Evolutionary conservation across 2,113 vertebrate genomes (phyloP).

Genomic region (Pseudopodoces humilis): DNA sequence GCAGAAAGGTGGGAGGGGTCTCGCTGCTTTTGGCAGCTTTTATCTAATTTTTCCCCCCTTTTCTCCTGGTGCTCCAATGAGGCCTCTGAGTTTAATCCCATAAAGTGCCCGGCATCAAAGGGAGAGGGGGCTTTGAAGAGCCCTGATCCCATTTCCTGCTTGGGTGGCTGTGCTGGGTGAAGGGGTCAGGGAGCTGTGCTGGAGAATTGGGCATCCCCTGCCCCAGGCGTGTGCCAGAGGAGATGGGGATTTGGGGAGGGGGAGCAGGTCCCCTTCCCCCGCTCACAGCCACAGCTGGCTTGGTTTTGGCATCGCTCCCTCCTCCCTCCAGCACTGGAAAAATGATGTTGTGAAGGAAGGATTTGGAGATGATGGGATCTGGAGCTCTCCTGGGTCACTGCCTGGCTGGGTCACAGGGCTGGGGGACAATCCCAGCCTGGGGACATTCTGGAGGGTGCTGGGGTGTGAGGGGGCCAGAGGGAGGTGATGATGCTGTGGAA

Average conservation of each 20-base stretch:
- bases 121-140: constrained; percentile 4
- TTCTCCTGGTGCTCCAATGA: neutral
- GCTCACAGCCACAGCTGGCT: neutral
- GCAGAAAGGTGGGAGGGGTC: neutral
- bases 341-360: neutral
- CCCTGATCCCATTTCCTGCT: constrained; percentile 37
- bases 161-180: neutral
- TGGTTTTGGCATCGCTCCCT: neutral
- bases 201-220: neutral
- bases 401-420: neutral
- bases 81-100: neutral
- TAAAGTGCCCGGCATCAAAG: neutral
- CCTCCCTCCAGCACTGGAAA: neutral
- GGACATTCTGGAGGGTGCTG: fast-evolving
- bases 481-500: neutral
- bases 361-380: neutral
- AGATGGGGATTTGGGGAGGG: neutral
- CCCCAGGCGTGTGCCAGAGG: neutral
- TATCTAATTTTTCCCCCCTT: neutral
- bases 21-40: neutral
- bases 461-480: neutral
- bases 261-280: neutral
- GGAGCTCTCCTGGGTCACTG: neutral
- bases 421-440: neutral
- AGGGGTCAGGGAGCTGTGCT: neutral